Base-by-base conservation (phyloP, 2,888 invertebrate species). In the Megastigmus dorsalis region DNA sequence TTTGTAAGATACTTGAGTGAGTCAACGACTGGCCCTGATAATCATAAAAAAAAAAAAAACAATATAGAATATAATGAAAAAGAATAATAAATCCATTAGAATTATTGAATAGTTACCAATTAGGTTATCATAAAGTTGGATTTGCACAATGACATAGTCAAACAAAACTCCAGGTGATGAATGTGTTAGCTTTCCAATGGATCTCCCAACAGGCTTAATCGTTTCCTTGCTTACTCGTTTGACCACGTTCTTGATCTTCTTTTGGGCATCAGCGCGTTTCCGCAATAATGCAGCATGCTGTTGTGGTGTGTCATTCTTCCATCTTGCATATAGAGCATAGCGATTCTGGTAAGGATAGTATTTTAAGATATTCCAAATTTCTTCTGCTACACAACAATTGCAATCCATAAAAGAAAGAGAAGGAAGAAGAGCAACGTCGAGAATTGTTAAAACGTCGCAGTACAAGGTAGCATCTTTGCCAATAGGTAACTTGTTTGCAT, bases 161-260 rank as follows among this genome's bases (percentile, higher is more conserved):
- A 99, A 98, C 5, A 99, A 91, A 82, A 97, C 95, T 7, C 96
- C 95, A 0, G 99, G 99, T 50, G 97, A 96, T 60, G 96, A 96
- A 87, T 99, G 99, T 28, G 97, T 97, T 36, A 99, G 90, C 90
- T 99, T 99, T 13, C 99, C 99, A 78, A 99, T 95, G 57, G 95
- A 93, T 74, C 99, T 91, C 0, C 99, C 99, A 76, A 97, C 95
- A 1, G 96, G 97, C 88, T 99, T 99, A 5, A 98, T 97, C 84
- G 98, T 99, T 88, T 99, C 99, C 86, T 99, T 99, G 82, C 97
- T 97, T 41, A 97, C 96, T 77, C 95, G 93, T 89, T 99, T 98
- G 96, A 99, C 97, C 41, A 98, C 94, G 79, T 97, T 97, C 86
- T 97, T 97, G 57, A 98, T 95, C 83, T 95, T 93, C 84, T 97